Base-by-base conservation (phyloP, 2,797 vertebrate genomes). In the Pelobates cultripes region DNA sequence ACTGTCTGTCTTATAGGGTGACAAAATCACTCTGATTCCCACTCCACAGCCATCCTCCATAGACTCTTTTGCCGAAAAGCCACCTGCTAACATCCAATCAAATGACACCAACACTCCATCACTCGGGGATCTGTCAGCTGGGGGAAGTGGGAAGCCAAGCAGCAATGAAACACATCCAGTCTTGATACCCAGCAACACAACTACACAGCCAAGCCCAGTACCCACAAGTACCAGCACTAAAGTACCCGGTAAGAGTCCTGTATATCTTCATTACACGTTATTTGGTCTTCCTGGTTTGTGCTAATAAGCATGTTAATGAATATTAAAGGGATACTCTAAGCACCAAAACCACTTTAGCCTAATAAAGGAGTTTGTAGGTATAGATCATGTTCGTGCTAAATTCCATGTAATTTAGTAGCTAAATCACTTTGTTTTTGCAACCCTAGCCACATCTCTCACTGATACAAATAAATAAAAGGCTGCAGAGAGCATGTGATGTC, bases 211-310 rank as follows among this genome's bases (percentile, higher is more conserved):
- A 88, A 85, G 86, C 60, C 71, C 53, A 4, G 85, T 86, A 9
- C 91, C 86, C 67, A 71, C 79, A 4, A 91, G 87, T 71, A 66
- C 79, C 4, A 91, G 87, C 73, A 76, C 87, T 61, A 77, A 90
- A 76, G 66, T 70, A 0, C 89, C 92, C 91, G 93, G 93, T 94
- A 87, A 93, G 87, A 68, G 14, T 57, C 4, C 10, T 57, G 55
- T 1, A 51, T 28, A 28, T 28, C 28, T 28, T 28, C 1, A 28
- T 28, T 28, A 28, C 28, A 28, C 28, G 28, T 28, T 28, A 28
- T 2, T 28, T 28, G 28, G 28, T 28, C 28, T 28, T 28, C 28
- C 28, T 28, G 28, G 28, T 28, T 28, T 28, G 28, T 28, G 28
- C 28, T 28, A 28, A 28, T 28, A 28, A 28, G 28, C 28, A 28